Base-by-base conservation (phyloP, 2,113 vertebrate species). In the Mellivora capensis region DNA sequence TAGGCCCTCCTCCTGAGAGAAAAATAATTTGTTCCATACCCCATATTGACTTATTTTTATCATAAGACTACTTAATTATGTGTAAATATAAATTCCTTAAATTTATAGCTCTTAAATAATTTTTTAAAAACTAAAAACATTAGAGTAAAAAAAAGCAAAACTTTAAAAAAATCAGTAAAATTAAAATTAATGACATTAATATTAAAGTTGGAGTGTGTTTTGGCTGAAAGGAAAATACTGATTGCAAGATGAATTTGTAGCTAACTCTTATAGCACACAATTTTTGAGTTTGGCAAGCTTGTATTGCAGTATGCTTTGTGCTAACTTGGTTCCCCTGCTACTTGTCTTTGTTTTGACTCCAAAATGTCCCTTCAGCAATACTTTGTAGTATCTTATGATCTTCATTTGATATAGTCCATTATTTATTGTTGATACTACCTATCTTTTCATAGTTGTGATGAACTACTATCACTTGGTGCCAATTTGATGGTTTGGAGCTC, bases 1-100 rank as follows among this genome's bases (percentile, higher is more conserved):
- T n/a, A 89, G 27, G 91, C 21, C 59, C 8, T 87, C 71, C n/a
- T 96, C 93, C 47, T 91, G 89, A 94, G 93, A 47, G 77, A 44
- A 95, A 93, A 89, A 57, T 90, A 72, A 93, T 91, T 47, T 90
- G 39, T 4, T 18, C n/a, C 21, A 57, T 84, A 47, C 25, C 34
- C 47, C 12, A 49, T 80, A 76, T 76, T 89, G 42, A 86, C 61
- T 93, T 87, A 79, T 79, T 94, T 87, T 93, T 88, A 49, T 80
- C 54, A 23, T 74, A 81, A 93, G 77, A 25, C 67, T 90, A 71
- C 54, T 90, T 96, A 74, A 59, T 52, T 89, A 77, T 21, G 14
- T 90, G 0, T 86, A 52, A 87, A 52, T n/a, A 62, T 39, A 80
- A 59, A 76, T 93, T 76, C 42, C 23, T 57, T 91, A 79, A 62